A percentile compares a stretch with the other conserved stretches of the same genome.
phyloP scores from a whole-genome alignment of 64 coral and sea anemone species.

The Dendrophyllia cribrosa region DNA sequence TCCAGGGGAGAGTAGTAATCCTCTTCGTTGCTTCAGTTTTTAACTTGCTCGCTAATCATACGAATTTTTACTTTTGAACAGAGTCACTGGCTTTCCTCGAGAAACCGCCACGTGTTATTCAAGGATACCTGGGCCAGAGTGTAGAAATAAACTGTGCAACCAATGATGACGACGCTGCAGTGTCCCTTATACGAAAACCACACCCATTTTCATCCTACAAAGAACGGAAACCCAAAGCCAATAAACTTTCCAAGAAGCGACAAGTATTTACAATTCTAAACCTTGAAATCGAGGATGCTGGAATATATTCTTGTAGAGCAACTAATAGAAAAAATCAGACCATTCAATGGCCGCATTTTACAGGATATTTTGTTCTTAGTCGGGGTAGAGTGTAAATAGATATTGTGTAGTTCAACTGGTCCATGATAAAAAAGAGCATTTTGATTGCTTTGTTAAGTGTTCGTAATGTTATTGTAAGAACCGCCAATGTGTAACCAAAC shows the following conservation, averaged over 20 bases:
- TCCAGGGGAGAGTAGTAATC: too few relatives aligned
- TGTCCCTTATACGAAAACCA: background rate
- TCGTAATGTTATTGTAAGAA: too few relatives aligned
- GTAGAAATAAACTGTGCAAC: constrained; percentile 9
- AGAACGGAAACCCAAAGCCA: background rate
- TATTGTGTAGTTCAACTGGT: too few relatives aligned
- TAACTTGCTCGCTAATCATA: too few relatives aligned
- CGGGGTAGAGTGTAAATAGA: background rate
- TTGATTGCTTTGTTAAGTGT: too few relatives aligned
- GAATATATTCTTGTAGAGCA: constrained; percentile 3
- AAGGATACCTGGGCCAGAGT: background rate
- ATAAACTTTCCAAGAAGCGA: background rate
- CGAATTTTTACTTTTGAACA: background rate
- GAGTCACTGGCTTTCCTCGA: background rate
- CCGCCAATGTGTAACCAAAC: too few relatives aligned
- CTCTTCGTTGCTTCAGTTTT: too few relatives aligned
- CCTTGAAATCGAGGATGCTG: background rate
- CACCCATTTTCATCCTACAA: background rate
- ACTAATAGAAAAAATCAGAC: background rate
- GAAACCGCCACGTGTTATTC: background rate
- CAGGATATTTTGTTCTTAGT: constrained; percentile 5
- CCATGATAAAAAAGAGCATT: too few relatives aligned
- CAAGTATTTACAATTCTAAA: constrained; percentile 5
- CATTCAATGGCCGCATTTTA: background rate
- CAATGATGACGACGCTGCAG: background rate